A percentile compares a stretch with the other conserved stretches of the same genome.
Evolutionary conservation across 2,888 invertebrate species (phyloP).

Genomic region (Kryphioiulus occultus): DNA sequence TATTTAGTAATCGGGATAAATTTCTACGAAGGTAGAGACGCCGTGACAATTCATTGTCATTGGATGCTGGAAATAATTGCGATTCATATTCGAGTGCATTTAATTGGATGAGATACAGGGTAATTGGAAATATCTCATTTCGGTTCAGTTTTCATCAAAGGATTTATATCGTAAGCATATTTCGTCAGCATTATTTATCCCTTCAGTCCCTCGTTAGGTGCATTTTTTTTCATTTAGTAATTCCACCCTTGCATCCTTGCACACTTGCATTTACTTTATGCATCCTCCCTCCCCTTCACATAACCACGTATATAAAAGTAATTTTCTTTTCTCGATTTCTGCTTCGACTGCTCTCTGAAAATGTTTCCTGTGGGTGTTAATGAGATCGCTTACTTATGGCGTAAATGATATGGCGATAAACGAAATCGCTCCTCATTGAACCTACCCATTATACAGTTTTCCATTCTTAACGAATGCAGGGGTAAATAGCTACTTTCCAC

Average conservation of each 20-base stretch:
- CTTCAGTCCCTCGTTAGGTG: neutral
- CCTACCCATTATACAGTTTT: conserved; percentile 31
- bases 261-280: neutral
- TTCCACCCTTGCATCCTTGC: neutral
- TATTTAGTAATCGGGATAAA: neutral
- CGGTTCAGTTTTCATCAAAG: conserved; percentile 37
- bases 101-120: conserved; percentile 1
- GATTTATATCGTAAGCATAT: conserved; percentile 31
- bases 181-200: conserved; percentile 33
- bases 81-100: conserved; percentile 39
- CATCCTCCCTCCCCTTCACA: neutral
- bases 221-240: conserved; percentile 20
- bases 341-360: conserved; percentile 1
- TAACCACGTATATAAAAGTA: conserved; percentile 27
- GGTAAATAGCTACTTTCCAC: conserved; percentile 7
- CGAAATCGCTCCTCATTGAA: conserved; percentile 36
- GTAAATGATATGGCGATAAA: conserved; percentile 40
- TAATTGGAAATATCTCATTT: conserved; percentile 36
- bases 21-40: neutral
- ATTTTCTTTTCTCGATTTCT: neutral
- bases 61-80: conserved; percentile 35
- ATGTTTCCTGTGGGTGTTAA: conserved; percentile 40
- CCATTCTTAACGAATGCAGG: conserved; percentile 39
- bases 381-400: conserved; percentile 40
- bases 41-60: neutral